A percentile compares a stretch with the other conserved stretches of the same genome.
These are phyloP conservation scores for Acromyrmex echinatior DNA, from an alignment of 1,140 invertebrate genomes.

Conservation along the genomic window DNA sequence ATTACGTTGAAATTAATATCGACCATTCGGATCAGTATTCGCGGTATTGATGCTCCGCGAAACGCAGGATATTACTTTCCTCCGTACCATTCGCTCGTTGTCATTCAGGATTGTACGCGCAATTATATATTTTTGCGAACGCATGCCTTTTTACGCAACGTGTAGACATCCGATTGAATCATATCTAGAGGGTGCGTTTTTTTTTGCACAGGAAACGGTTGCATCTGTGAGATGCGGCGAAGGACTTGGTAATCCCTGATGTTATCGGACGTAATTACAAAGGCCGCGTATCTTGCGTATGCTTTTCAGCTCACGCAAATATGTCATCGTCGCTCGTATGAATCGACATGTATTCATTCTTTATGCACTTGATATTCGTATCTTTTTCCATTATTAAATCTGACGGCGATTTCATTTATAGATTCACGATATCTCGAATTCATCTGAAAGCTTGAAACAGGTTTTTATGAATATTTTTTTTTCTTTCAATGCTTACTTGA, in stretches of 20 bases:
- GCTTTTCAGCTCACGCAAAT: neutral
- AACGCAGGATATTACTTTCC: slow-evolving; percentile 37
- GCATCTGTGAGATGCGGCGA: neutral
- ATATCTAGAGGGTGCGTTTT: neutral
- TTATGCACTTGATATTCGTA: neutral
- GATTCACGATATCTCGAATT: neutral
- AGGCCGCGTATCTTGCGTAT: neutral
- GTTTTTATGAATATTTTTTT: neutral
- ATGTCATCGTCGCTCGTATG: neutral
- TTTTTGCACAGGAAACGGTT: neutral
- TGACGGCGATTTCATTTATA: slow-evolving; percentile 6
- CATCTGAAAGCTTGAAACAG: neutral
- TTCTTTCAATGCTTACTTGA: neutral
- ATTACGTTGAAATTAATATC: slow-evolving; percentile 52
- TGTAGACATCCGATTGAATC: slow-evolving; percentile 4
- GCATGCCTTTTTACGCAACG: neutral
- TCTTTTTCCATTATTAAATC: neutral
- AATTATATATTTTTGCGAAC: slow-evolving; percentile 25
- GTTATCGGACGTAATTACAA: slow-evolving; percentile 17
- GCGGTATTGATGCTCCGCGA: neutral
- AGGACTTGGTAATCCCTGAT: neutral
- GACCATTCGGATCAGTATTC: slow-evolving; percentile 21
- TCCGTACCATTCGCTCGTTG: neutral
- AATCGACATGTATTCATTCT: neutral
- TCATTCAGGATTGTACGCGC: slow-evolving; percentile 9